Percentiles rank a stretch among this genome's conserved stretches.
phyloP scores from a whole-genome alignment of 2,113 vertebrate species.

The Oenanthe melanoleuca region DNA sequence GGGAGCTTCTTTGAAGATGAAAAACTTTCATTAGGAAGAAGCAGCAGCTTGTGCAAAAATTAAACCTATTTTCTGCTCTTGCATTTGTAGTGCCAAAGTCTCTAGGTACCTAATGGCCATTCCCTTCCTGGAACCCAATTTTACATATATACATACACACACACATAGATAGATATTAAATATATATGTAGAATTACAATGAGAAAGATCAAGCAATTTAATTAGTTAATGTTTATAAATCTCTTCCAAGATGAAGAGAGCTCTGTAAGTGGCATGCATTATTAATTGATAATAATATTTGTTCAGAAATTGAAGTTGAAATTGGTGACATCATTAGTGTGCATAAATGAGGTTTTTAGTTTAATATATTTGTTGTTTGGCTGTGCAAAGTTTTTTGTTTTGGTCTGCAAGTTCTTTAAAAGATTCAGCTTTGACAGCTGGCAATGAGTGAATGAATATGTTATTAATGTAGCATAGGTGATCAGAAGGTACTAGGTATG shows the following conservation, averaged over 20 bases:
- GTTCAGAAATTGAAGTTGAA: constrained; percentile 8
- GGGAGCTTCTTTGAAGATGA: not conserved
- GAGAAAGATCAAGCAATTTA: not conserved
- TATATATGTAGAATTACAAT: not conserved
- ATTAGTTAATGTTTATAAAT: constrained; percentile 27
- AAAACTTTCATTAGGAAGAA: not conserved
- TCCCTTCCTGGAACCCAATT: not conserved
- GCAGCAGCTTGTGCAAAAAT: not conserved
- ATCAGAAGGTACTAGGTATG: not conserved
- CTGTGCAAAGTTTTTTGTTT: not conserved
- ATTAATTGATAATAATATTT: constrained; percentile 45
- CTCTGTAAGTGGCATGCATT: not conserved
- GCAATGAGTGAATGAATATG: not conserved
- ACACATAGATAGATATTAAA: no score
- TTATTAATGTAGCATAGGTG: not conserved
- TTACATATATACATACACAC: not conserved
- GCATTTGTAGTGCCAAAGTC: not conserved
- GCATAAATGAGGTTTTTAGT: not conserved
- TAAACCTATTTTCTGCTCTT: not conserved
- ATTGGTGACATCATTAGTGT: not conserved
- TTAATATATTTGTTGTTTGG: not conserved
- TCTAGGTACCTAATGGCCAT: not conserved
- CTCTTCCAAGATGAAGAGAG: constrained; percentile 18
- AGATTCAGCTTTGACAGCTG: not conserved
- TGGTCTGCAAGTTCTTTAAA: not conserved